Percentiles rank a stretch among this genome's conserved stretches.
These are phyloP conservation scores for Hippocampus kuda DNA, from an alignment of 2,797 vertebrate genomes.

Conservation along the genomic window DNA sequence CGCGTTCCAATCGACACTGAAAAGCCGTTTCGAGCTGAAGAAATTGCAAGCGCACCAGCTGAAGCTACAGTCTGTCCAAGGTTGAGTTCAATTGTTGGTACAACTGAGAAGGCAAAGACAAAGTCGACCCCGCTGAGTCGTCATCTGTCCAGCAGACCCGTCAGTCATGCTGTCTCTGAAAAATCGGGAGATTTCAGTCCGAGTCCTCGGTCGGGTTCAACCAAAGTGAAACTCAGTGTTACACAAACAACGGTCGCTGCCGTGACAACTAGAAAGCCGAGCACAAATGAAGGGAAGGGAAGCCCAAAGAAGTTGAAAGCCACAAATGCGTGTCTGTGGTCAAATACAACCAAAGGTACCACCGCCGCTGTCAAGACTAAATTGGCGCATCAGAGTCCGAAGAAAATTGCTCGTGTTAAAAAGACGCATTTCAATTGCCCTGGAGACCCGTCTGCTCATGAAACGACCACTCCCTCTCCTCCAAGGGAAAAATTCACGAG, in stretches of 20 bases:
- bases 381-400: background rate
- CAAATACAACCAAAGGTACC: background rate
- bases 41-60: background rate
- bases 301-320: background rate
- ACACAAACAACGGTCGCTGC: background rate
- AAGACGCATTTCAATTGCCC: background rate
- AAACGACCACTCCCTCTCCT: background rate
- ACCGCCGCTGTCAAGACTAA: background rate
- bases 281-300: background rate
- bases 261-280: background rate
- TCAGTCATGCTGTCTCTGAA: background rate
- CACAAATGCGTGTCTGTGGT: background rate
- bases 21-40: constrained; percentile 1
- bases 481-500: background rate
- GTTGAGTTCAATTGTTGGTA: background rate
- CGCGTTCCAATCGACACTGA: background rate
- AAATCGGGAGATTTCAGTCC: background rate
- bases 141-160: background rate
- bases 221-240: background rate
- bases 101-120: background rate
- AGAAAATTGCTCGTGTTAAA: background rate
- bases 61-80: background rate
- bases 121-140: background rate
- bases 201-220: background rate
- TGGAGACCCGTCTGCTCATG: background rate